phyloP scores from a whole-genome alignment of 2,797 vertebrate genomes.

The Sparus aurata region DNA sequence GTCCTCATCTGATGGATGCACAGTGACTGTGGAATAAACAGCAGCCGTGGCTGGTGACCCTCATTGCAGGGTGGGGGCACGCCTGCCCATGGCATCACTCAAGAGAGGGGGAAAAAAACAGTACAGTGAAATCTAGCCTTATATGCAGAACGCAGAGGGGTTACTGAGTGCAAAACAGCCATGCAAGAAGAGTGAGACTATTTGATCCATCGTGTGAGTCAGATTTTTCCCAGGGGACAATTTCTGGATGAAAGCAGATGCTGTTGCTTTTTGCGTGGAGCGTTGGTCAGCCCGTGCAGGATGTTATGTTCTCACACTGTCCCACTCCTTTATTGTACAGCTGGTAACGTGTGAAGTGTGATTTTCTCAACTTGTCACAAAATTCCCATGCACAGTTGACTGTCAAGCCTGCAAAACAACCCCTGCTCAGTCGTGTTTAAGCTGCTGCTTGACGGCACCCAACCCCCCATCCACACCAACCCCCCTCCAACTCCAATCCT shows the following conservation, averaged over 20 bases:
- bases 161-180: slow-evolving; percentile 68
- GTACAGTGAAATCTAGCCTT: slow-evolving; percentile 58
- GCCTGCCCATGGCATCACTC: slow-evolving; percentile 64
- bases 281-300: slow-evolving; percentile 49
- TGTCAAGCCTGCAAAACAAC: slow-evolving; percentile 66
- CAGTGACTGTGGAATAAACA: slow-evolving; percentile 75
- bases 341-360: slow-evolving; percentile 66
- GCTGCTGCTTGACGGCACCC: slow-evolving; percentile 57
- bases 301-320: slow-evolving; percentile 66
- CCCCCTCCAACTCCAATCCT: slow-evolving; percentile 54
- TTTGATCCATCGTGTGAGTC: slow-evolving; percentile 71
- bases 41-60: slow-evolving; percentile 70
- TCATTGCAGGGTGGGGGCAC: slow-evolving; percentile 47
- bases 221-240: slow-evolving; percentile 67
- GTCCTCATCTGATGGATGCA: slow-evolving; percentile 71
- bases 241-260: slow-evolving; percentile 73
- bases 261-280: slow-evolving; percentile 17
- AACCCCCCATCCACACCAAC: slow-evolving; percentile 59
- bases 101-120: slow-evolving; percentile 42
- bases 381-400: slow-evolving; percentile 66
- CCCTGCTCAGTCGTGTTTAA: slow-evolving; percentile 59
- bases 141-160: slow-evolving; percentile 46
- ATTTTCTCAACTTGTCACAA: slow-evolving; percentile 69
- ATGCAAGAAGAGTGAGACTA: slow-evolving; percentile 60
- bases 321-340: slow-evolving; percentile 58